A percentile compares a stretch with the other conserved stretches of the same genome.
Evolutionary conservation across 2,113 vertebrate genomes (phyloP).

Genomic region (Hippocampus barbouri): DNA sequence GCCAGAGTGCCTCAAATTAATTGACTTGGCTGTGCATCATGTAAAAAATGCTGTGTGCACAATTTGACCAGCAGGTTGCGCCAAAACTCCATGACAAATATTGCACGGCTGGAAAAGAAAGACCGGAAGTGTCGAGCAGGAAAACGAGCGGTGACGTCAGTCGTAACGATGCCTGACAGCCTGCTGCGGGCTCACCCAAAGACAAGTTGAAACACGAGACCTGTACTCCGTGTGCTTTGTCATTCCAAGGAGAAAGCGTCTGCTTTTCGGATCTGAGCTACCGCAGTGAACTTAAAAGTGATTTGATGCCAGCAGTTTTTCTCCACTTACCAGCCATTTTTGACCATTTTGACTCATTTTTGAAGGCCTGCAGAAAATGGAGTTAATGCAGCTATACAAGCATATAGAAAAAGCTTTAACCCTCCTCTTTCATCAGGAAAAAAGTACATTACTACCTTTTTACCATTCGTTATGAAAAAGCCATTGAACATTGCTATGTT

Average conservation of each 20-base stretch:
- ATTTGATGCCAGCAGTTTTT: too few species aligned
- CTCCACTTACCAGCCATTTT: too few species aligned
- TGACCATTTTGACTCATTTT: too few species aligned
- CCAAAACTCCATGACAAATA: conserved; percentile 22
- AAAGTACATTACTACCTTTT: too few species aligned
- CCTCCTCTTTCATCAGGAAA: too few species aligned
- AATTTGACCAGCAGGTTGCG: conserved; percentile 54
- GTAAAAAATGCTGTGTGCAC: conserved; percentile 14
- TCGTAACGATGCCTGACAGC: neutral
- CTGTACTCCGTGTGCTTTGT: neutral
- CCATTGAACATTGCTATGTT: too few species aligned
- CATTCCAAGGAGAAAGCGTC: neutral
- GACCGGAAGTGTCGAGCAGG: neutral
- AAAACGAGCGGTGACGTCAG: conserved; percentile 6
- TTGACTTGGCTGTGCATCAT: neutral
- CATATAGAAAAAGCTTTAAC: too few species aligned
- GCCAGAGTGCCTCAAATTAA: neutral
- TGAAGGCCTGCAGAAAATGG: too few species aligned
- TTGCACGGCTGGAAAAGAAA: neutral
- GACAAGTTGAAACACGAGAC: neutral
- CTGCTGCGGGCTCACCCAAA: neutral
- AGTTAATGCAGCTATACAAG: too few species aligned
- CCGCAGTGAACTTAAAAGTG: neutral
- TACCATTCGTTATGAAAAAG: too few species aligned
- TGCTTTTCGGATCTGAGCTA: neutral